phyloP scores from a whole-genome alignment of 2,888 invertebrate genomes.

The Steromphala cineraria region DNA sequence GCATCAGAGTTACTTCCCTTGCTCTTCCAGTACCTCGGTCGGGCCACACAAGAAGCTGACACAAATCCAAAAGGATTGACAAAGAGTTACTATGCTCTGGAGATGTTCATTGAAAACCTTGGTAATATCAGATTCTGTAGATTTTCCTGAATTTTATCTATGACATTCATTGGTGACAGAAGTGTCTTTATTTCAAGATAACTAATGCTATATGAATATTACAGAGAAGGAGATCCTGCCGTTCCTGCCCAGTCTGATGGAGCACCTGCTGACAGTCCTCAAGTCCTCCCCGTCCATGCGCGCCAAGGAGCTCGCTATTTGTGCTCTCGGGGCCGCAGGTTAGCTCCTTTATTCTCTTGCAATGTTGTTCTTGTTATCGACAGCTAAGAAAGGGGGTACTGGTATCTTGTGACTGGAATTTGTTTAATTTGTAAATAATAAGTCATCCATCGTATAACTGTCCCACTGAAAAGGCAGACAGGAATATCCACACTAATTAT shows the following conservation, averaged over 20 bases:
- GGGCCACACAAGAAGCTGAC: conserved; percentile 61
- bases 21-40: conserved; percentile 81
- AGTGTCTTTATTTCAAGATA: no score
- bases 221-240: conserved; percentile 83
- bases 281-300: conserved; percentile 73
- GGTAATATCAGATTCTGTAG: conserved; percentile 41
- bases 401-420: no score
- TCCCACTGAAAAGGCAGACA: no score
- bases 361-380: no score
- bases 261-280: conserved; percentile 79
- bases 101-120: conserved; percentile 87
- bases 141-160: background rate
- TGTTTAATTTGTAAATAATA: no score
- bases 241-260: conserved; percentile 84
- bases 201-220: no score
- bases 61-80: conserved; percentile 80
- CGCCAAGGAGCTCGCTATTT: conserved; percentile 83
- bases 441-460: no score
- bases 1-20: conserved; percentile 84
- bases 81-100: conserved; percentile 87
- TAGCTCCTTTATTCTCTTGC: conserved; percentile 30
- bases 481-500: no score
- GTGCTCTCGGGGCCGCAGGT: conserved; percentile 82
- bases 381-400: no score
- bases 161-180: background rate